Evolutionary conservation across 2,113 vertebrate genomes (phyloP).

Genomic region (Grammatotria lemairii): DNA sequence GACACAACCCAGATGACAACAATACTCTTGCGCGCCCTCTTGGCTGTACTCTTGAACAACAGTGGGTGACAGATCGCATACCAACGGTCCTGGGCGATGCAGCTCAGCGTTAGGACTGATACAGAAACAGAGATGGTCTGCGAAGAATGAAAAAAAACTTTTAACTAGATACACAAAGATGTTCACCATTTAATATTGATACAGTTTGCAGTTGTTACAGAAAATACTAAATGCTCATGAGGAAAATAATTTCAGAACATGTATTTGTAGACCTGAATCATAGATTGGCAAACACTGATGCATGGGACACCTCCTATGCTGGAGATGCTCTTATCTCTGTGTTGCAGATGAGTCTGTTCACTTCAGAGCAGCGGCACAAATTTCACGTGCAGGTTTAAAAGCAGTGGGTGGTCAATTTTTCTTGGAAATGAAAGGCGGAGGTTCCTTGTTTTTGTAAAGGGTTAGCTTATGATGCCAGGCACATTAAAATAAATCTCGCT

Average conservation of each 20-base stretch:
- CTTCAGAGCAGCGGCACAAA: background rate
- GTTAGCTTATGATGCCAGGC: background rate
- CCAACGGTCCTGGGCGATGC: conserved; percentile 95
- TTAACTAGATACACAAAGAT: background rate
- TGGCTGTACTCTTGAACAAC: conserved; percentile 97
- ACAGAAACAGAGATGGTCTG: conserved; percentile 96
- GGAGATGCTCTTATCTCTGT: background rate
- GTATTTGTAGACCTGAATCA: background rate
- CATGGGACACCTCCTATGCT: background rate
- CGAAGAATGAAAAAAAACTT: background rate
- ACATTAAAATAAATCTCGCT: background rate
- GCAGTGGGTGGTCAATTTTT: background rate
- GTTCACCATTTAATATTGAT: background rate
- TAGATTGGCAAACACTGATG: background rate
- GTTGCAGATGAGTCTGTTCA: background rate
- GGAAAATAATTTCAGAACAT: background rate
- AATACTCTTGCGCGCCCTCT: conserved; percentile 87
- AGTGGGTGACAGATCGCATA: conserved; percentile 97
- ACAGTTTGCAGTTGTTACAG: background rate
- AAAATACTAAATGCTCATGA: background rate
- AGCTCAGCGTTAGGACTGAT: conserved; percentile 92
- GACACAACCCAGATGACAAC: conserved; percentile 92
- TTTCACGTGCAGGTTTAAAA: background rate
- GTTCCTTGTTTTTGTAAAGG: background rate
- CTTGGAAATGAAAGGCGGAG: background rate